Percentiles rank a stretch among this genome's conserved stretches.
Evolutionary conservation across 2,888 invertebrate species (phyloP).

Genomic region (Limnephilus lunatus): DNA sequence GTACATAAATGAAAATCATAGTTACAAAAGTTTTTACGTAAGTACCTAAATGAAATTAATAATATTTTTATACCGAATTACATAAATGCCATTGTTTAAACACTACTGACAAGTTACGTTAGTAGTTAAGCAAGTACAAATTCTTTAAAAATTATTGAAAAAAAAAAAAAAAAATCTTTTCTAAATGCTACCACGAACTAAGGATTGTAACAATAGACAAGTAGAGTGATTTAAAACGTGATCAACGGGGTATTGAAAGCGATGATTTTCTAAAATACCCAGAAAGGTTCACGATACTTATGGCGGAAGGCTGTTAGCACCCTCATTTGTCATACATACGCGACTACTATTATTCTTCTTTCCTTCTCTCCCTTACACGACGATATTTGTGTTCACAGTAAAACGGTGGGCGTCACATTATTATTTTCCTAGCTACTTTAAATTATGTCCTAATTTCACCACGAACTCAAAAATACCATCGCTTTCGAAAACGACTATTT

Average conservation of each 20-base stretch:
- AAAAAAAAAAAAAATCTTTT: neutral
- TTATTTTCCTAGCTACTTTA: neutral
- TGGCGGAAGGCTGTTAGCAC: conserved; percentile 18
- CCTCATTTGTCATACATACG: conserved; percentile 49
- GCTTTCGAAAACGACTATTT: no score
- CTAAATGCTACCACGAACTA: neutral
- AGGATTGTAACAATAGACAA: neutral
- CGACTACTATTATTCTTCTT: neutral
- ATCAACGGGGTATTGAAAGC: neutral
- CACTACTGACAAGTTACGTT: no score
- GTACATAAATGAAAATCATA: no score
- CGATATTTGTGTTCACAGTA: neutral
- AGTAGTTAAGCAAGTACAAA: no score
- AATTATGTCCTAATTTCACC: neutral
- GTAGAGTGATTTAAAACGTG: neutral
- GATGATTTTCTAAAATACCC: neutral
- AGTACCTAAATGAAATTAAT: no score
- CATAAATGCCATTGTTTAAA: no score
- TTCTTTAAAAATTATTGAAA: neutral
- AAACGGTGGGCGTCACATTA: neutral
- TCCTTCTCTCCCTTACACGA: neutral
- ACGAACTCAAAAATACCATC: neutral
- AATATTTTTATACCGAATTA: no score
- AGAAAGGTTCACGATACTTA: neutral
- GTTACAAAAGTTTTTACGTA: no score